Evolutionary conservation across 2,113 vertebrate species (phyloP).

Genomic region (Corvus cornix): DNA sequence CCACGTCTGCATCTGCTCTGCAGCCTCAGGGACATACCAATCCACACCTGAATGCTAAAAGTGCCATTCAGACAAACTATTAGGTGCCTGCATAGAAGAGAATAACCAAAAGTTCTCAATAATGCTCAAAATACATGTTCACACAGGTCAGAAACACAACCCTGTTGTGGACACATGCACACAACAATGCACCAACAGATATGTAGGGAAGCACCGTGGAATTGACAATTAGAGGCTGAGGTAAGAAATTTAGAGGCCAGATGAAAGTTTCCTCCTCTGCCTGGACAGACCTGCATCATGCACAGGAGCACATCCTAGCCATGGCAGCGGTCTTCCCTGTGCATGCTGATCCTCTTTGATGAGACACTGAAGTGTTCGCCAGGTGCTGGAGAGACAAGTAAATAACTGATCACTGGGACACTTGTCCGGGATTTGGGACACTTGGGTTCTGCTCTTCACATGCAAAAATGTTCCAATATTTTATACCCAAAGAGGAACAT

Average conservation of each 20-base stretch:
- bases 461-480: not conserved
- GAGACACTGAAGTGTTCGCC: not conserved
- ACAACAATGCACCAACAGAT: fast-evolving
- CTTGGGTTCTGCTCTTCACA: not conserved
- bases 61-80: not conserved
- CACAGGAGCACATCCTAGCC: not conserved
- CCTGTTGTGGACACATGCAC: not conserved
- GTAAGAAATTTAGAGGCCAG: not conserved
- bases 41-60: not conserved
- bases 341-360: not conserved
- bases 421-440: not conserved
- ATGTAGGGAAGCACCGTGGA: fast-evolving
- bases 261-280: not conserved
- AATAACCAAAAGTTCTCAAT: not conserved
- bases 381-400: not conserved
- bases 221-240: not conserved
- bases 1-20: not conserved
- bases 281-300: not conserved
- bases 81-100: not conserved
- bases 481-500: not conserved
- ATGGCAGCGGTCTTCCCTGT: not conserved
- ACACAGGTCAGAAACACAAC: not conserved
- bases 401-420: not conserved
- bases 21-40: not conserved
- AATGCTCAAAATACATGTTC: not conserved